A percentile compares a stretch with the other conserved stretches of the same genome.
These are phyloP conservation scores for Trididemnum nubilum DNA, from an alignment of 23 tunicate species.

Conservation along the genomic window DNA sequence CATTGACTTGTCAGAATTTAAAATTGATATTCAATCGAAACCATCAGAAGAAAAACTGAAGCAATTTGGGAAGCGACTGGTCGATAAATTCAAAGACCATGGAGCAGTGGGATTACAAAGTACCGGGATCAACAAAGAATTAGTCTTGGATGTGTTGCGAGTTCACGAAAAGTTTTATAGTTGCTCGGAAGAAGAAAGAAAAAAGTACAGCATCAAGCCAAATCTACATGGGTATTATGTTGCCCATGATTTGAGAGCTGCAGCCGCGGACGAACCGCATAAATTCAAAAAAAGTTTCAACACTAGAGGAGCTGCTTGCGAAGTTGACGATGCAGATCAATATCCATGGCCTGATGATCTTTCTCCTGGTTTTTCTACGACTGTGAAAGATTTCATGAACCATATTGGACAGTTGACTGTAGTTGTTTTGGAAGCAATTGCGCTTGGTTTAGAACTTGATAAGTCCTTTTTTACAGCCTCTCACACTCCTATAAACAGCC, in stretches of 20 bases:
- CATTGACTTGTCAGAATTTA: too few species aligned
- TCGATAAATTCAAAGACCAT: not conserved
- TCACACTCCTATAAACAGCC: not conserved
- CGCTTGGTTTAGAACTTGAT: not conserved
- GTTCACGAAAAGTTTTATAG: not conserved
- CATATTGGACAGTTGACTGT: not conserved
- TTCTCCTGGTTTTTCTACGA: not conserved
- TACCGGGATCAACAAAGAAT: too few species aligned
- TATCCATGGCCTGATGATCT: slow-evolving; percentile 5
- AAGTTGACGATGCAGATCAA: not conserved
- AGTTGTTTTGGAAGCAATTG: not conserved
- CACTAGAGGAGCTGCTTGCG: not conserved
- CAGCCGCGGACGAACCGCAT: not conserved
- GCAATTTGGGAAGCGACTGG: not conserved
- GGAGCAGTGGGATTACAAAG: not conserved
- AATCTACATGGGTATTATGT: not conserved
- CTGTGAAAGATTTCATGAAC: not conserved
- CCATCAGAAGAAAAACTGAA: too few species aligned
- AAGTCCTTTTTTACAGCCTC: not conserved
- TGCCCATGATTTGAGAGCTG: not conserved
- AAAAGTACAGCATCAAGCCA: not conserved
- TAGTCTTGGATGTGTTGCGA: too few species aligned
- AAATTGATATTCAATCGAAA: too few species aligned
- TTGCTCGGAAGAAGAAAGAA: not conserved
- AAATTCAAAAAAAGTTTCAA: not conserved